Percentiles rank a stretch among this genome's conserved stretches.
phyloP scores from a whole-genome alignment of 2,113 vertebrate genomes.

The Brienomyrus longianalis region DNA sequence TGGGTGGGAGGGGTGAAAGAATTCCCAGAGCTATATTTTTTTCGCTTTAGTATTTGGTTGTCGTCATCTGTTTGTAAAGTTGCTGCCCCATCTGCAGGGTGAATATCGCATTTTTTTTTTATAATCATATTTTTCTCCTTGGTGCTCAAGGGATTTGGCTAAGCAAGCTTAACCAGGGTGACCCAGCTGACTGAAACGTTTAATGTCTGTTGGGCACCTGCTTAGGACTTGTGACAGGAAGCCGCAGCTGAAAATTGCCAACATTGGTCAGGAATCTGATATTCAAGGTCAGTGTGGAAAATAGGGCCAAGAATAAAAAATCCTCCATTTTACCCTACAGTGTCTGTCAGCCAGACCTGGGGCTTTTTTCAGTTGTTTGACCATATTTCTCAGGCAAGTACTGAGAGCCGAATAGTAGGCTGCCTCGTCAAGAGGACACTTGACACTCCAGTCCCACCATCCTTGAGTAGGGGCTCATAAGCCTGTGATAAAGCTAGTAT shows the following conservation, averaged over 20 bases:
- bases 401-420: neutral
- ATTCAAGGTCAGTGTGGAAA: neutral
- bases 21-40: neutral
- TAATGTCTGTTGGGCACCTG: neutral
- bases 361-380: neutral
- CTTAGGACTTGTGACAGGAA: neutral
- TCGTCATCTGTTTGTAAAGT: neutral
- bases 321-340: neutral
- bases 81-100: neutral
- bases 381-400: neutral
- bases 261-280: neutral
- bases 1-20: neutral
- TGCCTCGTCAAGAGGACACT: slow-evolving; percentile 9
- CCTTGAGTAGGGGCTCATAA: neutral
- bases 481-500: neutral
- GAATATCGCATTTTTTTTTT: neutral
- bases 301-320: neutral
- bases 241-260: neutral
- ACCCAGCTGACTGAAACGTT: neutral
- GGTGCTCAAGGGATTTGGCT: neutral
- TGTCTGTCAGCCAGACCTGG: neutral
- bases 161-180: neutral
- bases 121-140: neutral
- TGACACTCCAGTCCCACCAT: neutral
- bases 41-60: neutral